Base-by-base conservation (phyloP, 2,113 vertebrate species). In the Herpailurus yagouaroundi region DNA sequence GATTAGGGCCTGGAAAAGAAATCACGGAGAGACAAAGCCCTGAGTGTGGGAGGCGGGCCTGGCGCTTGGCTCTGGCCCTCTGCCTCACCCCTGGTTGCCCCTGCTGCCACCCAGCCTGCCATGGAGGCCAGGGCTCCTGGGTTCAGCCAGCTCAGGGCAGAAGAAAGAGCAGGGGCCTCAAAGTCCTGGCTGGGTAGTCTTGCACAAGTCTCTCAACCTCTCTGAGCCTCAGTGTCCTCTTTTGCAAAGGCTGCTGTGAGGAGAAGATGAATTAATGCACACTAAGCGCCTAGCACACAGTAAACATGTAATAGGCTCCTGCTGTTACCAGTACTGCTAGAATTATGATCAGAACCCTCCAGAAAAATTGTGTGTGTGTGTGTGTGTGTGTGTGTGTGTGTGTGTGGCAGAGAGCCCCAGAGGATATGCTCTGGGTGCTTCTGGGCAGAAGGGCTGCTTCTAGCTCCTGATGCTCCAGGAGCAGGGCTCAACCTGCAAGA, bases 1-100 rank as follows among this genome's bases (percentile, higher is more conserved):
- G 97, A 98, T 97, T 97, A 97, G 79, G 89, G 97, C 71, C 91
- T 92, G 77, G 96, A 87, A 93, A 83, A 95, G 83, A 96, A 96
- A 97, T 96, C 95, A 36, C 0, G 10, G 86, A 66, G 48, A 96
- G 68, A 95, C 94, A 96, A 96, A 96, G 96, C 71, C 38, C 89
- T 4, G 81, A 73, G 60, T 36, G 64, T 3, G 27, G 77, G 86
- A 94, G 97, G 97, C 1, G 4, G 85, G 89, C 88, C 76, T 27
- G 38, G 91, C 79, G 73, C 89, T 76, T 11, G 5, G 77, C 48
- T 68, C n/a, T 9, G 7, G 89, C 80, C 45, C 36, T 23, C 31
- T 7, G 13, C 73, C 89, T 87, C 18, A 15, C 31, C 80, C 36
- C 3, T 27, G 25, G 31, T 50, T 36, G 77, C 91, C 63, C 57